These are phyloP conservation scores for Halictus quadricinctus DNA, from an alignment of 2,888 invertebrate genomes.

Conservation along the genomic window DNA sequence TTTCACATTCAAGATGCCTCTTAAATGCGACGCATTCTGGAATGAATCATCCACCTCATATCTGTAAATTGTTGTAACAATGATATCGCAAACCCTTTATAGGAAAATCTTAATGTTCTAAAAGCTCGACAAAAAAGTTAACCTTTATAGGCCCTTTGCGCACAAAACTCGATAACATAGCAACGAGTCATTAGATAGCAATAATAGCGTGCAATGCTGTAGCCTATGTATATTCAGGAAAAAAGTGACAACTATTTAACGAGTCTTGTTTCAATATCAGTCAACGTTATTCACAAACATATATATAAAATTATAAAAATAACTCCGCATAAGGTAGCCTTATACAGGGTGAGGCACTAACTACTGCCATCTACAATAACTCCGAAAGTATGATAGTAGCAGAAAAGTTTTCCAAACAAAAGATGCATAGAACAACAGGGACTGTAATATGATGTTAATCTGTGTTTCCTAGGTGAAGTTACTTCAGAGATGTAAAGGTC, in stretches of 20 bases:
- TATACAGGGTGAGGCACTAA: background rate
- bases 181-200: background rate
- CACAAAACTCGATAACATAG: background rate
- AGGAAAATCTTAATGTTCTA: background rate
- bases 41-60: constrained; percentile 49
- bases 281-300: background rate
- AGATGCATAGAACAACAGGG: too few relatives aligned
- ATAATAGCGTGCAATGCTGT: background rate
- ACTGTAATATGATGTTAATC: background rate
- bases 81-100: background rate
- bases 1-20: constrained; percentile 30
- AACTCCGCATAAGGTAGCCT: background rate
- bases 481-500: too few relatives aligned
- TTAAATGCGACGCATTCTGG: constrained; percentile 45
- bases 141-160: background rate
- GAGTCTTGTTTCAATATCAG: background rate
- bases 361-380: background rate
- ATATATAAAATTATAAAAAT: background rate
- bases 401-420: background rate
- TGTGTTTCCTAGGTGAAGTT: background rate
- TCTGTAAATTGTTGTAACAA: constrained; percentile 57
- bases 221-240: background rate
- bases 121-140: too few relatives aligned
- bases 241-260: background rate
- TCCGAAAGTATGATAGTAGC: background rate